Base-by-base conservation (phyloP, 2,113 vertebrate species). In the Microcebus griseorufus region DNA sequence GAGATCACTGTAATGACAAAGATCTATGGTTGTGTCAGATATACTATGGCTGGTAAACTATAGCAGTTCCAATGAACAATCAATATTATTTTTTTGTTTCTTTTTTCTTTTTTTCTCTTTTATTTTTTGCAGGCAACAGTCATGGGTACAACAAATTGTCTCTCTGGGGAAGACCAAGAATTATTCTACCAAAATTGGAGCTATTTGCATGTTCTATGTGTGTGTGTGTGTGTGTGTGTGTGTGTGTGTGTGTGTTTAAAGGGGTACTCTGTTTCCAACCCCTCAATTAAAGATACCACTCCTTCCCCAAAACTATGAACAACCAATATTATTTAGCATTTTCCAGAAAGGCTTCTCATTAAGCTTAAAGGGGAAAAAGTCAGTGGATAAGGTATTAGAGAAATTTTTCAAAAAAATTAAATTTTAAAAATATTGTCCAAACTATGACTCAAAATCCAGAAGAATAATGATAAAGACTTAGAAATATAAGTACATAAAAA, bases 351-450 rank as follows among this genome's bases (percentile, higher is more conserved):
- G 9, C 42, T 65, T 16, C 64, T 34, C 58, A 25, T 69, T 81
- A 88, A 84, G 62, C n/a, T 73, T 55, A 64, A 60, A 7, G 20
- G 13, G 1, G 1, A 16, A 11, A 25, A 34, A 20, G 45, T 48
- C 34, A 84, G 79, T 22, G 88, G 7, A 62, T 45, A 88, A 80
- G 55, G 25, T 55, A 75, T 76, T 42, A 88, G 70, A 88, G n/a
- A 88, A 92, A 85, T 12, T 55, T 95, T 70, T 87, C 78, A 85
- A 88, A 93, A 90, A 85, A 92, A 81, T n/a, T 51, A 88, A 88
- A 37, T 95, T 72, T 73, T 60, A 8, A 51, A 72, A 96, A 95
- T n/a, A 62, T 0, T 83, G 39, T n/a, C 22, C 51, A 88, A 79
- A 90, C 29, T 88, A 58, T 88, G 64, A 48, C 14, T 88, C 88